phyloP scores from a whole-genome alignment of 2,888 invertebrate species.

The Belgica antarctica region DNA sequence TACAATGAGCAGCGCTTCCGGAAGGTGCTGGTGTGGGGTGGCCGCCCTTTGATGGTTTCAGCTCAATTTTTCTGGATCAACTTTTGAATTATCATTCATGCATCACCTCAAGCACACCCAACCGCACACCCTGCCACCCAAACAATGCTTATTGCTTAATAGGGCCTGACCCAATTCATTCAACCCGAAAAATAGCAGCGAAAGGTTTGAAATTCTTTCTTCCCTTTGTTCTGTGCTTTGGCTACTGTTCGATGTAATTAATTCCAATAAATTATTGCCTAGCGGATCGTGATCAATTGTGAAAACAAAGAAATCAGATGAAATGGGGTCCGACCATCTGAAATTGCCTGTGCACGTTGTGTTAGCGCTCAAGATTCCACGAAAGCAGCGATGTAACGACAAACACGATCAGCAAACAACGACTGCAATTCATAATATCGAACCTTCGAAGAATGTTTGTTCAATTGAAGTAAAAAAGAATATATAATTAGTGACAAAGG shows the following conservation, averaged over 20 bases:
- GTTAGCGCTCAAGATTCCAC: slow-evolving; percentile 22
- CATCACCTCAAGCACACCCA: too few species aligned
- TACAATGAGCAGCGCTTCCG: too few species aligned
- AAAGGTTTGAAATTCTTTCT: too few species aligned
- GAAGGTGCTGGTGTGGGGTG: too few species aligned
- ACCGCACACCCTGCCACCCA: too few species aligned
- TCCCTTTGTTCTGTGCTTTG: neutral
- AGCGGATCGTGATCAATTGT: slow-evolving; percentile 38
- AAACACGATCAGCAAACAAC: slow-evolving; percentile 34
- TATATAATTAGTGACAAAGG: slow-evolving; percentile 16
- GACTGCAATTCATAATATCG: slow-evolving; percentile 31
- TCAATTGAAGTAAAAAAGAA: slow-evolving; percentile 21
- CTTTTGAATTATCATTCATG: too few species aligned
- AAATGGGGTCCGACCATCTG: neutral
- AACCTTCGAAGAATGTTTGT: slow-evolving; percentile 32
- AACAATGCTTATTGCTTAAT: slow-evolving; percentile 33
- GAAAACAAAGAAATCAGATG: slow-evolving; percentile 15
- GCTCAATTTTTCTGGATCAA: too few species aligned
- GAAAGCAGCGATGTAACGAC: neutral
- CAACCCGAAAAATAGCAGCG: slow-evolving; percentile 5
- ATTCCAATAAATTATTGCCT: slow-evolving; percentile 32
- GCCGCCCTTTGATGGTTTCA: too few species aligned
- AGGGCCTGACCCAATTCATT: slow-evolving; percentile 37
- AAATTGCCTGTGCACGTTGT: neutral
- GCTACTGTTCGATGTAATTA: slow-evolving; percentile 27